Base-by-base conservation (phyloP, 2,113 vertebrate species). In the Astur gentilis region DNA sequence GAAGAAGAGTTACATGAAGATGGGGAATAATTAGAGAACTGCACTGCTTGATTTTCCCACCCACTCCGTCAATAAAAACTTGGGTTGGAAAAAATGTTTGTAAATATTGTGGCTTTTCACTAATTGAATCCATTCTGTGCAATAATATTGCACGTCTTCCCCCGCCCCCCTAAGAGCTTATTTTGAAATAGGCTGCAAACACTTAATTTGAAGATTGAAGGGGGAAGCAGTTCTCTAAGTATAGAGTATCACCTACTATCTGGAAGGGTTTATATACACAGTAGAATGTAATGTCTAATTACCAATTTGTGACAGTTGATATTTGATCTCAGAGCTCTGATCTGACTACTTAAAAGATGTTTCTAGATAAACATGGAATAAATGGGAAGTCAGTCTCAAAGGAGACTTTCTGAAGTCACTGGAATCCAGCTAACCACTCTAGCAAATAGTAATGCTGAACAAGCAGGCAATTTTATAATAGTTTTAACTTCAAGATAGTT, bases 161-260 rank as follows among this genome's bases (percentile, higher is more conserved):
- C 22, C 10, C 7, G 3, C 13, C 5, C 6, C 5, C 10, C 40
- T 3, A 0, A 71, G 12, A 67, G 3, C 13, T 69, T 45, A 44
- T 67, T 79, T 82, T 79, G 21, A 89, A 91, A 50, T 5, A 62
- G 8, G 29, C 27, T 40, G 3, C 6, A 61, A 81, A 62, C 21
- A 36, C 3, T 93, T 31, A 38, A 49, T 61, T 57, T 78, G 34
- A 75, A 75, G 60, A 78, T 2, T 73, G n/a, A 87, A 87, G 66
- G 11, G 3, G 3, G 19, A 52, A 93, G 7, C 19, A 31, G 11
- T 83, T 91, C 11, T 12, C 14, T 22, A 47, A 80, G 20, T 44
- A 38, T 8, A 50, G 40, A 60, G 3, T n/a, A 57, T 44, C 21
- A 61, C 21, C 16, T 69, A 34, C 29, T 47, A 3, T 76, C 44